Evolutionary conservation across 1,140 invertebrate species (phyloP).

Genomic region (Steinernema khuongi): DNA sequence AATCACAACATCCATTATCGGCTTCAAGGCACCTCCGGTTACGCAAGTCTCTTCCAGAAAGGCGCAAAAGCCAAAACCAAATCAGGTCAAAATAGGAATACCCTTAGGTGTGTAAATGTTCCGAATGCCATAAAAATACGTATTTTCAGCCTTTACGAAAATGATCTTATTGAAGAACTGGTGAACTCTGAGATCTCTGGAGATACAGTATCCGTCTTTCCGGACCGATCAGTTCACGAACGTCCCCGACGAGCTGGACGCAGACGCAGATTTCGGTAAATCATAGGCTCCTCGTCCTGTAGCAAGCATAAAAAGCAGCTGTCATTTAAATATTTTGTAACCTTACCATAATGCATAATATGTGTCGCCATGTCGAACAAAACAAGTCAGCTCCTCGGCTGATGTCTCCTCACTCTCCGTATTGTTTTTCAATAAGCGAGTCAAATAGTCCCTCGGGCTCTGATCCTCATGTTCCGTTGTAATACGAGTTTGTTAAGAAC

Average conservation of each 20-base stretch:
- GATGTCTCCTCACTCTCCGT: too few species aligned
- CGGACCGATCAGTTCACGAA: background rate
- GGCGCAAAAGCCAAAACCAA: background rate
- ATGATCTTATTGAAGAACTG: background rate
- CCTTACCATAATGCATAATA: background rate
- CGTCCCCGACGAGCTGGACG: background rate
- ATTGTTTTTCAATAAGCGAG: background rate
- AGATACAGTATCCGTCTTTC: background rate
- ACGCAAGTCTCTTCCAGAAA: background rate
- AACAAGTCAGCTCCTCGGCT: too few species aligned
- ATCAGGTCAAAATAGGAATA: background rate
- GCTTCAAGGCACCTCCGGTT: background rate
- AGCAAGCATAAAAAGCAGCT: background rate
- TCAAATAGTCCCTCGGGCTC: background rate
- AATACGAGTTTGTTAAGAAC: background rate
- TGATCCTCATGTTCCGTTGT: background rate
- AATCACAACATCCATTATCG: slow-evolving; percentile 3
- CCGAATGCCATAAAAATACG: background rate
- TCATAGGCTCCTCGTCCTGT: too few species aligned
- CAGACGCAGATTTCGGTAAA: background rate
- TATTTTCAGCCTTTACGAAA: background rate
- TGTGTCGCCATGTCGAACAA: too few species aligned
- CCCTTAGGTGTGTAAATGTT: background rate
- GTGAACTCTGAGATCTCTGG: background rate
- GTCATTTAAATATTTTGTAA: background rate